Evolutionary conservation across 2,888 invertebrate genomes (phyloP).

Genomic region (Loripinus fragilis): DNA sequence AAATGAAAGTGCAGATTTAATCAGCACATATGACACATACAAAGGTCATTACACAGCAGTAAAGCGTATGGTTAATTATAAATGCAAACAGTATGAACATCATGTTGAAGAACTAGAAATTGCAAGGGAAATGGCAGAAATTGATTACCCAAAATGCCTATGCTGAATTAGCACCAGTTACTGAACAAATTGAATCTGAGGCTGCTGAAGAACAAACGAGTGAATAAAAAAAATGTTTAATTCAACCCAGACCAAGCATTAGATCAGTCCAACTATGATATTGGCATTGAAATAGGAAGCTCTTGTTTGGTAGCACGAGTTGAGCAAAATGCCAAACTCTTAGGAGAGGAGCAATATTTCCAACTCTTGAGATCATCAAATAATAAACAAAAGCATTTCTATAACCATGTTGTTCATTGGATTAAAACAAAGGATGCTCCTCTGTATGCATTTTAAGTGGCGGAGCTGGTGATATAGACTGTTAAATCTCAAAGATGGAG

Average conservation of each 20-base stretch:
- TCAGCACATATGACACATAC: constrained; percentile 12
- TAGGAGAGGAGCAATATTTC: constrained; percentile 1
- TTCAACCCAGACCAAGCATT: not conserved
- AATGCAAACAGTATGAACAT: constrained; percentile 36
- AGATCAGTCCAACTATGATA: not conserved
- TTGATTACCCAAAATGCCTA: constrained; percentile 20
- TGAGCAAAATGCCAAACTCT: not conserved
- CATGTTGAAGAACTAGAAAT: constrained; percentile 19
- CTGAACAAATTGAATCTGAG: constrained; percentile 24
- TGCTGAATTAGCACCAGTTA: constrained; percentile 33
- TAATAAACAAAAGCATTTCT: constrained; percentile 6
- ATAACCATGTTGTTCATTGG: constrained; percentile 22
- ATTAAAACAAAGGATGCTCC: constrained; percentile 13
- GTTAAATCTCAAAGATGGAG: constrained; percentile 41
- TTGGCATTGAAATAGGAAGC: not conserved
- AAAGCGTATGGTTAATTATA: constrained; percentile 13
- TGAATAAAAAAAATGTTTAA: constrained; percentile 6
- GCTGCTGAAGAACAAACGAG: constrained; percentile 29
- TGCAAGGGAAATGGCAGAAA: constrained; percentile 8
- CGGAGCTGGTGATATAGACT: constrained; percentile 5
- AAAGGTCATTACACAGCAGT: constrained; percentile 11
- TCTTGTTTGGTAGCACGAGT: not conserved
- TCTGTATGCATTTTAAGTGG: constrained; percentile 18
- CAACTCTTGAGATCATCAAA: not conserved
- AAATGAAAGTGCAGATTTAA: constrained; percentile 11